These are phyloP conservation scores for Nyctibius grandis DNA, from an alignment of 2,797 vertebrate species.

Conservation along the genomic window DNA sequence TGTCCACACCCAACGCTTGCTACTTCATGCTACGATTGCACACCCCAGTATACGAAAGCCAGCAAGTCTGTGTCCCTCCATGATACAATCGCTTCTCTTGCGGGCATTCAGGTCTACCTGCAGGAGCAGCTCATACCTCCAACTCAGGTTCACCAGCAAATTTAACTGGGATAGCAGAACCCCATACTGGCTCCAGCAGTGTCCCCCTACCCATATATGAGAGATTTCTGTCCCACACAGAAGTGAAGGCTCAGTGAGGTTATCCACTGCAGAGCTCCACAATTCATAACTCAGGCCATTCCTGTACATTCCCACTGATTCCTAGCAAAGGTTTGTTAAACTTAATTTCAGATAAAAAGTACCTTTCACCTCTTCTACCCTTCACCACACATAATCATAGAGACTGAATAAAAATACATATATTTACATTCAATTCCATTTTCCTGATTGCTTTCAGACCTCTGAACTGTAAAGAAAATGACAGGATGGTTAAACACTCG, in stretches of 20 bases:
- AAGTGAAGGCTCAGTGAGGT: not conserved
- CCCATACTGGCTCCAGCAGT: not conserved
- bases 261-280: not conserved
- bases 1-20: not conserved
- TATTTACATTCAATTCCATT: not conserved
- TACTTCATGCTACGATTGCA: not conserved
- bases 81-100: not conserved
- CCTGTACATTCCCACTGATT: not conserved
- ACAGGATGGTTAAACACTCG: not conserved
- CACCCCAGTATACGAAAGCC: not conserved
- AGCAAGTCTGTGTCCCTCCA: not conserved
- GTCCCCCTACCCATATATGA: not conserved
- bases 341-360: not conserved
- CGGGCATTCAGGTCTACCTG: not conserved
- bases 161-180: not conserved
- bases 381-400: not conserved
- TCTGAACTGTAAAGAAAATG: not conserved
- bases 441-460: not conserved
- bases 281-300: not conserved
- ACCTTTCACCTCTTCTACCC: not conserved
- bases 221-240: not conserved
- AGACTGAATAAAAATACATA: not conserved
- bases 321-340: not conserved
- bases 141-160: not conserved
- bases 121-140: not conserved